Evolutionary conservation across 2,888 invertebrate species (phyloP).

Genomic region (Leptinotarsa tumamoca): DNA sequence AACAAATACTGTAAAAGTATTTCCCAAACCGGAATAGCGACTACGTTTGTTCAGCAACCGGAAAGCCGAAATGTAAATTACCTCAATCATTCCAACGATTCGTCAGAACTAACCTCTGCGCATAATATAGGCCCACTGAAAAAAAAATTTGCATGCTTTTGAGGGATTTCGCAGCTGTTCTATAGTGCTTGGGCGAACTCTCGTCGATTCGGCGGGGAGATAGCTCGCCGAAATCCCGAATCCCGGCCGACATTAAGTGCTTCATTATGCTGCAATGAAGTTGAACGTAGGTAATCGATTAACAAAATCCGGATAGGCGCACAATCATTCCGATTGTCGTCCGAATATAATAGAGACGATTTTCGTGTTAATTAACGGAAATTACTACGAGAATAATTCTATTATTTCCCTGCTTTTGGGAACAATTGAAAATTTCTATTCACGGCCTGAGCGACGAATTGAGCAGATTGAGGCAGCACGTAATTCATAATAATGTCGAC

Average conservation of each 20-base stretch:
- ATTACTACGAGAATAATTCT: not conserved
- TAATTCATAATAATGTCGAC: no score
- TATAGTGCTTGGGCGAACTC: not conserved
- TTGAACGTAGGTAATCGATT: slow-evolving; percentile 25
- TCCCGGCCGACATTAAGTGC: slow-evolving; percentile 27
- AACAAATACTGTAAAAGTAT: no score
- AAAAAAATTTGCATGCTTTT: not conserved
- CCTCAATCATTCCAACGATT: no score
- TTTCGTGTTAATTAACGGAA: slow-evolving; percentile 19
- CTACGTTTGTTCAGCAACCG: no score
- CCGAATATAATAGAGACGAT: slow-evolving; percentile 18
- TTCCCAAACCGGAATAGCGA: no score
- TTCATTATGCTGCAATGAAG: slow-evolving; percentile 28
- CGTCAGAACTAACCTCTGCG: no score
- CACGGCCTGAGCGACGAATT: no score
- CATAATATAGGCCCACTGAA: not conserved
- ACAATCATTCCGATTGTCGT: slow-evolving; percentile 16
- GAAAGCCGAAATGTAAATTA: no score
- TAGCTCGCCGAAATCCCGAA: slow-evolving; percentile 19
- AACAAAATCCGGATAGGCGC: slow-evolving; percentile 13
- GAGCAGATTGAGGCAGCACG: no score
- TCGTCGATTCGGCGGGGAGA: not conserved
- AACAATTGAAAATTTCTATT: slow-evolving; percentile 10
- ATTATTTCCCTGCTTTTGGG: not conserved
- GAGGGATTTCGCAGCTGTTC: not conserved